Base-by-base conservation (phyloP, 2,797 vertebrate species). In the Lophotriccus pileatus region DNA sequence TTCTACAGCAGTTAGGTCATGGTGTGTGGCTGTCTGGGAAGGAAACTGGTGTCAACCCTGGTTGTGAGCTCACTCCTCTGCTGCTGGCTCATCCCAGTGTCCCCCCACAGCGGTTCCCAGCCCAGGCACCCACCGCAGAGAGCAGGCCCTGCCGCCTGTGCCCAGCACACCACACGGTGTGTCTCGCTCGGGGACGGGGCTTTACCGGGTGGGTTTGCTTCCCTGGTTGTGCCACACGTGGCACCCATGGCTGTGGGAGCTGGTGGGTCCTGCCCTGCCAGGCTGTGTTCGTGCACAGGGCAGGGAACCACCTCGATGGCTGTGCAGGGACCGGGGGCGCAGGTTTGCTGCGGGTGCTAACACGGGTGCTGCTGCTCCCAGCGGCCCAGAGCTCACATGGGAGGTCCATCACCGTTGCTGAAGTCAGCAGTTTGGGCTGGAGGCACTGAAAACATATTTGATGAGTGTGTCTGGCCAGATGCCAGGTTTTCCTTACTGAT, bases 1-100 rank as follows among this genome's bases (percentile, higher is more conserved):
- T 94, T 89, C 60, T 80, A 12, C 55, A 86, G 75, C 58, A 39
- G 60, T 93, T 77, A 94, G 68, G 70, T 91, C 85, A 90, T n/a
- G 43, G 34, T 44, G 70, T 59, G 75, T 53, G 60, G 25, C 79
- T 41, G 64, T 20, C 43, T 68, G 46, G 77, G 73, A 75, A 70
- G 72, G 81, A 62, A 52, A 10, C 44, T 12, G 23, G 30, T 60
- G 64, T 68, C 79, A 67, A 2, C 47, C 1, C 2, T 43, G 73
- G 69, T 22, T 50, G 10, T 21, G 49, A 63, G 17, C 50, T 64
- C 52, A 3, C 41, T 50, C 50, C 56, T 18, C 34, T 68, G 44
- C 7, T 37, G 68, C 59, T 34, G 64, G n/a, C 39, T 12, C 55
- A 52, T 27, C 49, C 47, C 21, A 32, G 8, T 2, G 23, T 39